Evolutionary conservation across 2,888 invertebrate genomes (phyloP), one percentile per base, ranked within the genome.

Genomic region (Neria commutata): DNA sequence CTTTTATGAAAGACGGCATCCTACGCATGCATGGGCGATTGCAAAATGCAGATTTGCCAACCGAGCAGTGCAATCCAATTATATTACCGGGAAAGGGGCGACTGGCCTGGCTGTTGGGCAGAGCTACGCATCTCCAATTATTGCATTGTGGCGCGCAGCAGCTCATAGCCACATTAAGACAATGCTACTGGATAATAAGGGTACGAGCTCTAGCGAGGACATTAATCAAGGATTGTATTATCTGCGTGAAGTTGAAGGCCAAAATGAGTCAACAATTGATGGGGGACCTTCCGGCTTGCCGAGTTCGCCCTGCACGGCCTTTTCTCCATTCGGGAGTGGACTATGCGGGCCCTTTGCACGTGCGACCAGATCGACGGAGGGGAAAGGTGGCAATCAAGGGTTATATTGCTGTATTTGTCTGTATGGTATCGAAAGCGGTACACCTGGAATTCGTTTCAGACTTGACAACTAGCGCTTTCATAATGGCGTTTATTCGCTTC

Each of bases 401-500:
- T 5, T 48, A 48, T 25, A 48, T 48, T 24, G 55, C 51, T 1
- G 37, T 60, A 19, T 60, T 60, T 48, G 54, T 60, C 4, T 56
- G 56, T 40, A 52, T 56, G 53, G 53, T 54, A 6, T 54, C 54
- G 16, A 57, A 57, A 21, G 57, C 50, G 10, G 52, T 56, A 10
- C 57, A 57, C 25, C 33, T 60, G 5, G 60, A 60, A 45, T 56
- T 52, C 5, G 47, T 50, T 0, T 40, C 51, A 5, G 59, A 54
- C 14, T 17, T 59, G 17, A 40, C 50, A 1, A 56, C 55, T n/a
- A 45, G 37, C 1, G 52, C 50, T 3, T 56, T 60, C 24, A 8
- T 55, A 3, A 59, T 59, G 48, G 59, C 52, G n/a, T 59, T 59
- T 17, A 59, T 55, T 23, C 55, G 55, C 1, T 56, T 60, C 21